phyloP scores from a whole-genome alignment of 2,113 vertebrate species.

The Lepus timidus region DNA sequence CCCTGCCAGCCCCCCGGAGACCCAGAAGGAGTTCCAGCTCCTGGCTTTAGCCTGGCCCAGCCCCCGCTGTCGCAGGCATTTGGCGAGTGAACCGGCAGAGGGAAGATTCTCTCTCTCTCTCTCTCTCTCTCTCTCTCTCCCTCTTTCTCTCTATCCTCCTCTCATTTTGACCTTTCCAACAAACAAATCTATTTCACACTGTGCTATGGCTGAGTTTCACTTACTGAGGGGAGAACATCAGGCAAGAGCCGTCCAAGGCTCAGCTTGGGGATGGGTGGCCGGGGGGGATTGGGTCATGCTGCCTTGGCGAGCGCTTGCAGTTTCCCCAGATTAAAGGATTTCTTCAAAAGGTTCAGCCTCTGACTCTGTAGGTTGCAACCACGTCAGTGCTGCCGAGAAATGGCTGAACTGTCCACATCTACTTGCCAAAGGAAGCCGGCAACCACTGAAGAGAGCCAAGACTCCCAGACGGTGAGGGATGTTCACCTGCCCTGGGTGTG shows the following conservation, averaged over 20 bases:
- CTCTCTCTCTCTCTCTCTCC: too few species aligned
- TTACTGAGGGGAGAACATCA: not conserved
- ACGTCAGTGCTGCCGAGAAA: too few species aligned
- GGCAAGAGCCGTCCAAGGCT: accelerated
- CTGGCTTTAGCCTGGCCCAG: too few species aligned
- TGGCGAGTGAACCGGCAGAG: too few species aligned
- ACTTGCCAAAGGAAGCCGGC: not conserved
- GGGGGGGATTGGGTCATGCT: not conserved
- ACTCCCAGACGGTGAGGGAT: not conserved
- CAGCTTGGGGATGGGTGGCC: accelerated
- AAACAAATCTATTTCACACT: too few species aligned
- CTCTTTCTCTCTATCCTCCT: too few species aligned
- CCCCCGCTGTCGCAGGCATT: too few species aligned
- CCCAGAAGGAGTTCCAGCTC: too few species aligned
- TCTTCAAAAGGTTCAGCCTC: not conserved
- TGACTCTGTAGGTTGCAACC: not conserved
- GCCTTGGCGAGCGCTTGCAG: not conserved
- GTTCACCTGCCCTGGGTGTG: not conserved
- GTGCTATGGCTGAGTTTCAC: not conserved
- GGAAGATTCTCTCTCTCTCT: too few species aligned
- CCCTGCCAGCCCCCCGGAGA: too few species aligned
- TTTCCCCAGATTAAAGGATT: not conserved
- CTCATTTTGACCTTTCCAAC: too few species aligned
- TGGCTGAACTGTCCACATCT: not conserved
- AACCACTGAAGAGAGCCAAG: accelerated